Evolutionary conservation across 2,113 vertebrate species (phyloP).

Genomic region (Nannospalax galili): DNA sequence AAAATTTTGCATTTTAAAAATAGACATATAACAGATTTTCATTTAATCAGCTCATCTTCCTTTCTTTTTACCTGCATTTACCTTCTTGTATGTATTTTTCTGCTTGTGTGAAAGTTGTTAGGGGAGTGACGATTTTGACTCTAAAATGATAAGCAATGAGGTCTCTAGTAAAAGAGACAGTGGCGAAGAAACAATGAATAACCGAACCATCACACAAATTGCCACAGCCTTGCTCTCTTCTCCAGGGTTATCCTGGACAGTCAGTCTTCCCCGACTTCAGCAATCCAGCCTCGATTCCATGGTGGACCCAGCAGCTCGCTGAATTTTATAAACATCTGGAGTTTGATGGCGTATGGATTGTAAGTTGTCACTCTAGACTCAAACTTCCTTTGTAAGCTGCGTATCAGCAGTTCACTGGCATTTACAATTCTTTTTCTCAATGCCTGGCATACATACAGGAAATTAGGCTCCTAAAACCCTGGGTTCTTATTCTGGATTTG

Average conservation of each 20-base stretch:
- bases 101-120: background rate
- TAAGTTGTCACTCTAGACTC: constrained; percentile 85
- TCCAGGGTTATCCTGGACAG: constrained; percentile 93
- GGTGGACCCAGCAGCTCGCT: constrained; percentile 93
- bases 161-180: background rate
- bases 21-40: background rate
- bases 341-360: constrained; percentile 98
- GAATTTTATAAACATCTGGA: constrained; percentile 85
- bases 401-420: background rate
- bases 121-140: background rate
- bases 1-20: background rate
- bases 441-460: background rate
- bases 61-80: background rate
- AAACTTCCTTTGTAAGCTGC: background rate
- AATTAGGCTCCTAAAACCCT: background rate
- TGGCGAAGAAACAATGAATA: background rate
- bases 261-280: constrained; percentile 96
- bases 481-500: constrained; percentile 22
- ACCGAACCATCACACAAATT: background rate
- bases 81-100: background rate
- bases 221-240: background rate
- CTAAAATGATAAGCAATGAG: background rate
- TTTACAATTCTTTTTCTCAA: constrained; percentile 15
- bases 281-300: constrained; percentile 85
- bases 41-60: background rate